Evolutionary conservation across 2,113 vertebrate species (phyloP), one percentile per base, ranked within the genome.

Genomic region (Prunella fulvescens): DNA sequence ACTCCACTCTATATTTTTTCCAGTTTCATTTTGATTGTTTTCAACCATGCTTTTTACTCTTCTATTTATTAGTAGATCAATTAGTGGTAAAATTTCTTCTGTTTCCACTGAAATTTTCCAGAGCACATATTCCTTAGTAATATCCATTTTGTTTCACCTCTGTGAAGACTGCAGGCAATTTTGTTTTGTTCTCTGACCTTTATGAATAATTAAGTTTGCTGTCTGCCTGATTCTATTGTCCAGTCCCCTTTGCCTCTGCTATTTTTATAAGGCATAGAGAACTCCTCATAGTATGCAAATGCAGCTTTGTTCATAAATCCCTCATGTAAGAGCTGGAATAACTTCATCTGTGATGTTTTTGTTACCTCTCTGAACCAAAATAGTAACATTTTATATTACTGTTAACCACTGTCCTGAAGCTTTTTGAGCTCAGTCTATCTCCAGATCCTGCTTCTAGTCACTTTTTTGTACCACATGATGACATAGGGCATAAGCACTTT

Each of bases 161-260:
- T 80, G 54, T 5, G 4, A 95, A 67, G 57, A 80, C 86, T 56
- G 15, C 53, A 48, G 77, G 42, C 77, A 87, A 81, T 86, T 94
- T 93, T 79, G 18, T 89, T 95, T 87, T 80, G 77, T 95, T 96
- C 90, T 93, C 85, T 74, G 94, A 95, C 97, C 97, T 96, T 96
- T 93, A 92, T 95, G 70, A 87, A 91, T 95, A 95, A 96, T 96
- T 97, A 96, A 97, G 90, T 88, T 93, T 86, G 86, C 73, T 72
- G 53, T 92, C 90, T 82, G 79, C 73, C 81, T 57, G 79, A 76
- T 89, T 80, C 69, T 80, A 45, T 88, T 74, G 56, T 78, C 86
- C 73, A 6, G 81, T 81, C 71, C 40, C 58, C 37, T 66, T 39
- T 81, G 44, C 66, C 53, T 86, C 69, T 53, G 51, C 82, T 88